Base-by-base conservation (phyloP, 2,888 invertebrate genomes). In the Phymatocera aterrima region DNA sequence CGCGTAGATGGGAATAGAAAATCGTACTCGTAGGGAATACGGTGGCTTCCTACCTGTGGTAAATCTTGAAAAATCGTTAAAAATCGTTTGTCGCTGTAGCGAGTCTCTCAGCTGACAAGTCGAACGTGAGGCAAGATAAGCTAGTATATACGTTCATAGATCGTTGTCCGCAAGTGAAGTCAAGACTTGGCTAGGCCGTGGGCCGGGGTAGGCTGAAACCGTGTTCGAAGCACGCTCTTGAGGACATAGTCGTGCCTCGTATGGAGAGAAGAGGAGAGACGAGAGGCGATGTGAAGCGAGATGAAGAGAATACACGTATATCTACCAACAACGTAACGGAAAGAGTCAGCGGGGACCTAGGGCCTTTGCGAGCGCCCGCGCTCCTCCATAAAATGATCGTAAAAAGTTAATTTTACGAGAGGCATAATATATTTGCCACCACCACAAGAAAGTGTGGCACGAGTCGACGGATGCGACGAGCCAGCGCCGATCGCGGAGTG, bases 331-430 rank as follows among this genome's bases (percentile, higher is more conserved):
- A 31, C 68, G 60, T 37, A 51, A 61, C 10, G 31, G 12, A 12
- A 68, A 68, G 68, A 46, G 64, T 24, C 68, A 43, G 46, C 68
- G 24, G 68, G n/a, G 34, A 34, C 72, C 51, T 46, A 31, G 46
- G 46, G 70, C 46, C 46, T 34, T 48, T n/a, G 28, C 37, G 75
- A 34, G 75, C 75, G 75, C 75, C 57, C 87, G 88, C 85, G 86
- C 86, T 87, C 88, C 87, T 88, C 89, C 91, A 90, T 91, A 91
- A 91, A 91, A 90, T 86, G 88, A 88, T 89, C 90, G 90, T 91
- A 91, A 91, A 91, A 90, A 90, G 87, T 90, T 91, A 91, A 91
- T 91, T 91, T 91, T 91, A 91, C 87, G 91, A 90, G 90, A 88
- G 88, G 87, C 88, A 88, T 89, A 90, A 90, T 90, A 90, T 90